Conservation (phyloP, 2,888 invertebrate genomes). For the Ectemnius cavifrons region DNA sequence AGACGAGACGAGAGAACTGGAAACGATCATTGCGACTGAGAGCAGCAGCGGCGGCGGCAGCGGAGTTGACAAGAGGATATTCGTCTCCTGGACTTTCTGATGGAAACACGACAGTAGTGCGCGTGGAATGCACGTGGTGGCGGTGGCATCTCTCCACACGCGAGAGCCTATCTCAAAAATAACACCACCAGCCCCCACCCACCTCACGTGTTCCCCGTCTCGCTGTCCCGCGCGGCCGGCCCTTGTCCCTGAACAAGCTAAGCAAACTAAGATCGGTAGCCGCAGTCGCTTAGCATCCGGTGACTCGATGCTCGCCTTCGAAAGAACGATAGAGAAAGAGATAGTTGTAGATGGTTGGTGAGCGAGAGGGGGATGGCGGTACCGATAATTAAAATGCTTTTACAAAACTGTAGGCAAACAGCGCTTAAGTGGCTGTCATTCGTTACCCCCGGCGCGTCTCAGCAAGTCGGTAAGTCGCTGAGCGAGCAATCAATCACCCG, state of each 20-base stretch:
- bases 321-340: too few species aligned
- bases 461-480: constrained; percentile 77
- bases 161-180: constrained; percentile 27
- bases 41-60: too few species aligned
- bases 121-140: background rate
- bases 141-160: background rate
- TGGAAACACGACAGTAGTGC: constrained; percentile 2
- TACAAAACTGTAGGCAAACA: constrained; percentile 77
- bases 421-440: constrained; percentile 78
- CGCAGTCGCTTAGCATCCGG: constrained; percentile 53
- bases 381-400: constrained; percentile 75
- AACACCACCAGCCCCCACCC: constrained; percentile 6
- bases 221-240: background rate
- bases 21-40: background rate
- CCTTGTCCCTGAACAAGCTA: constrained; percentile 19
- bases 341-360: too few species aligned
- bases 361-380: constrained; percentile 38
- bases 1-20: background rate
- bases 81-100: constrained; percentile 3
- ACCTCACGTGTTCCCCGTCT: too few species aligned
- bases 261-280: constrained; percentile 38
- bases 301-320: constrained; percentile 46
- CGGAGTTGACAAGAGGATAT: background rate
- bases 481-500: constrained; percentile 78
- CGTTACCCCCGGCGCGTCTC: constrained; percentile 69